Conservation (phyloP, 2,113 vertebrate species). For the Cheilinus undulatus region DNA sequence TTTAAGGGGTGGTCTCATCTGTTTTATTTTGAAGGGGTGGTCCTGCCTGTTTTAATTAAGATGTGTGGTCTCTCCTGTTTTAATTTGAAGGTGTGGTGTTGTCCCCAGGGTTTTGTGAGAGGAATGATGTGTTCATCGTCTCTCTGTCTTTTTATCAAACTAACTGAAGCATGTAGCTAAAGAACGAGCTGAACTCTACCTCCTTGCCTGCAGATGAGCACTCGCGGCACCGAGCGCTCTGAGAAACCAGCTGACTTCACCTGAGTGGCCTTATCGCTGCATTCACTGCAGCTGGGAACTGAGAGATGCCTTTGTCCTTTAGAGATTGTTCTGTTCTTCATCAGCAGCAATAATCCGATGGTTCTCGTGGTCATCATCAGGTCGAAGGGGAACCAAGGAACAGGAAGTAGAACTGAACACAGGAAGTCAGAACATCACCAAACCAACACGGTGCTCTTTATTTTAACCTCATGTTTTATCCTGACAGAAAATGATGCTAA, state of each 20-base stretch:
- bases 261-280: conserved; percentile 48
- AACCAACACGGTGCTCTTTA: no score
- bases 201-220: conserved; percentile 16
- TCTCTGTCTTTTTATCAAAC: neutral
- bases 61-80: no score
- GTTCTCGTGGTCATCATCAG: neutral
- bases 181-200: conserved; percentile 16
- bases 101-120: no score
- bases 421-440: no score
- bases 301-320: neutral
- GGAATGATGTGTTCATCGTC: neutral
- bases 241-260: conserved; percentile 40
- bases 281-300: conserved; percentile 32
- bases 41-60: no score
- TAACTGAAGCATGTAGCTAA: neutral
- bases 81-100: no score
- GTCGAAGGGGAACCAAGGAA: no score
- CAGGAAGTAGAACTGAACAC: no score
- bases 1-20: no score
- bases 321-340: neutral
- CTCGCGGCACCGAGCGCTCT: neutral
- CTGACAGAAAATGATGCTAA: neutral
- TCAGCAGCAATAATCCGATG: conserved; percentile 1
- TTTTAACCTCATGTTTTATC: no score
- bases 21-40: no score